These are phyloP conservation scores for Bombycilla garrulus DNA, from an alignment of 2,113 vertebrate species.

Conservation along the genomic window DNA sequence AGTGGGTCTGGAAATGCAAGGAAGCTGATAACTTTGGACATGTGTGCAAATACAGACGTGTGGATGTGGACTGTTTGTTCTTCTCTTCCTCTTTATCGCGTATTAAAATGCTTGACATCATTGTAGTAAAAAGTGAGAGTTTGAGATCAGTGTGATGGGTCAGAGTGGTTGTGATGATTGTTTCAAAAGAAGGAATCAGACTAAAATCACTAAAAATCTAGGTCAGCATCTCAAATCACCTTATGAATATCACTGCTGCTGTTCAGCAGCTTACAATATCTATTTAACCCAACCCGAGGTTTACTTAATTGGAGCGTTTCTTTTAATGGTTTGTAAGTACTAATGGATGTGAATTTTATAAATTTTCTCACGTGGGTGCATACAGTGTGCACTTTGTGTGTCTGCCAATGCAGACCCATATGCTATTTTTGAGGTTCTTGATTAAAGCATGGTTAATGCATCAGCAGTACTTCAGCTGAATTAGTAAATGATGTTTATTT, in stretches of 20 bases:
- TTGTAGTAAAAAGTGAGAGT: not conserved
- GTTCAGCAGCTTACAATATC: not conserved
- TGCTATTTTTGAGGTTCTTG: not conserved
- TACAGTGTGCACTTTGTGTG: not conserved
- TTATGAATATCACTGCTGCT: not conserved
- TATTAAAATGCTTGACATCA: not conserved
- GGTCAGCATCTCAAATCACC: not conserved
- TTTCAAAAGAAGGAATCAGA: not conserved
- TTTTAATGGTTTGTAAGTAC: not conserved
- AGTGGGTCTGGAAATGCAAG: not conserved
- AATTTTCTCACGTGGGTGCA: not conserved
- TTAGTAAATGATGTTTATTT: not conserved
- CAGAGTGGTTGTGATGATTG: not conserved
- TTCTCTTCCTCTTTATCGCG: not conserved
- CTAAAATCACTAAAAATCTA: not conserved
- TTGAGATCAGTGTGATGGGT: not conserved
- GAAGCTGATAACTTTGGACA: not conserved
- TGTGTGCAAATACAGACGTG: not conserved
- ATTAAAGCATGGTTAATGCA: not conserved
- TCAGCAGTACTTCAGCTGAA: not conserved
- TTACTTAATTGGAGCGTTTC: not conserved
- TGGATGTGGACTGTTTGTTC: not conserved
- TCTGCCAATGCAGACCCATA: not conserved
- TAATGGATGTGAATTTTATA: not conserved
- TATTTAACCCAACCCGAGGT: not conserved